Evolutionary conservation across 2,113 vertebrate genomes (phyloP).

Genomic region (Cephalophus harveyi): DNA sequence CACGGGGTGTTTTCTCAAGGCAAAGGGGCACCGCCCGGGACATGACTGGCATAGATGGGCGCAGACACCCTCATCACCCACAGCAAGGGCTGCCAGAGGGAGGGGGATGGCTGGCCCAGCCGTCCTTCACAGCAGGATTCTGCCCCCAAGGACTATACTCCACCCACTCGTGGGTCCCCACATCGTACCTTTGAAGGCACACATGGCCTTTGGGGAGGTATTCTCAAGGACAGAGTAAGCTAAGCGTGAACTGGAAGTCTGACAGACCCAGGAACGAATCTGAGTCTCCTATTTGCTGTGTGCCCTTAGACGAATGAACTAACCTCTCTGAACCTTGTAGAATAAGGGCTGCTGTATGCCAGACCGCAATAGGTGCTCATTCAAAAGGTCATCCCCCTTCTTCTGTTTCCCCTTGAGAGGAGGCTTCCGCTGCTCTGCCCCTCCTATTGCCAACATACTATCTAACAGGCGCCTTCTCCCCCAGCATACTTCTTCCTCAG

Average conservation of each 20-base stretch:
- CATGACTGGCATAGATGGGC: slow-evolving; percentile 61
- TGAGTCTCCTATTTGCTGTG: background rate
- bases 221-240: background rate
- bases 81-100: slow-evolving; percentile 67
- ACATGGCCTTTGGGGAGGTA: background rate
- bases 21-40: slow-evolving; percentile 46
- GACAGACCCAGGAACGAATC: background rate
- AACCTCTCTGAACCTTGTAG: background rate
- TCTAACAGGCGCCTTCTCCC: background rate
- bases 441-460: background rate
- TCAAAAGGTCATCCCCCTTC: background rate
- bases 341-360: background rate
- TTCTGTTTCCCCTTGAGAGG: background rate
- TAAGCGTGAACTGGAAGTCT: background rate
- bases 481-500: background rate
- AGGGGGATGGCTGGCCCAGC: background rate
- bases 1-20: slow-evolving; percentile 28
- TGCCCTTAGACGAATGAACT: background rate
- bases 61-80: slow-evolving; percentile 58
- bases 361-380: background rate
- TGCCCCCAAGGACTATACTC: background rate
- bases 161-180: fast-evolving
- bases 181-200: background rate
- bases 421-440: background rate
- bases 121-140: background rate